Percentiles rank a stretch among this genome's conserved stretches.
These are phyloP conservation scores for Peromyscus eremicus DNA, from an alignment of 2,797 vertebrate genomes.

Conservation along the genomic window DNA sequence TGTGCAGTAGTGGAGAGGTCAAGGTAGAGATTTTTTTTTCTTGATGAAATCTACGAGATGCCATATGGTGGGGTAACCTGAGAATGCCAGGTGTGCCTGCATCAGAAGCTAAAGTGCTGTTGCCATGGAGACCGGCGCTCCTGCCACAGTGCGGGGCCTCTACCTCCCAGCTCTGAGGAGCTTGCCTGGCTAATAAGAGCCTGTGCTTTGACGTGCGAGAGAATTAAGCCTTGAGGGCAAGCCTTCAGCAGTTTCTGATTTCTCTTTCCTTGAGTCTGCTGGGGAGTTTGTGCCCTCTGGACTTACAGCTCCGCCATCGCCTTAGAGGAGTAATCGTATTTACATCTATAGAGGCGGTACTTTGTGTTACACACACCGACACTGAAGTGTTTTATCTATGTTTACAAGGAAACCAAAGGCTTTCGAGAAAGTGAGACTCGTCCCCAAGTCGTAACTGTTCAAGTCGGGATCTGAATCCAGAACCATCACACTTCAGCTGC, in stretches of 20 bases:
- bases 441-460: neutral
- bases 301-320: neutral
- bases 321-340: neutral
- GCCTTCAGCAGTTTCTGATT: slow-evolving; percentile 49
- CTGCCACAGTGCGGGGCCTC: neutral
- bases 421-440: neutral
- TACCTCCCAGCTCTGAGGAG: neutral
- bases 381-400: neutral
- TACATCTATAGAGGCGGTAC: neutral
- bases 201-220: slow-evolving; percentile 65
- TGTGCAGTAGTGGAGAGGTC: neutral
- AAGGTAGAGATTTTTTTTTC: slow-evolving; percentile 4
- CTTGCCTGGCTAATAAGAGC: slow-evolving; percentile 50
- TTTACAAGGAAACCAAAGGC: slow-evolving; percentile 33
- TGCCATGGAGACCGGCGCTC: slow-evolving; percentile 77
- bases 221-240: slow-evolving; percentile 64
- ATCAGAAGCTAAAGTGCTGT: slow-evolving; percentile 62
- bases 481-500: neutral
- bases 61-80: slow-evolving; percentile 79
- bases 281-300: neutral
- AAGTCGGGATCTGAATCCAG: neutral
- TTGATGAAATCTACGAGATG: slow-evolving; percentile 68
- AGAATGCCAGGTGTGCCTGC: slow-evolving; percentile 77
- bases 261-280: slow-evolving; percentile 43
- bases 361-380: neutral